These are phyloP conservation scores for Palaemon carinicauda DNA, from an alignment of 1,140 invertebrate species.

Conservation along the genomic window DNA sequence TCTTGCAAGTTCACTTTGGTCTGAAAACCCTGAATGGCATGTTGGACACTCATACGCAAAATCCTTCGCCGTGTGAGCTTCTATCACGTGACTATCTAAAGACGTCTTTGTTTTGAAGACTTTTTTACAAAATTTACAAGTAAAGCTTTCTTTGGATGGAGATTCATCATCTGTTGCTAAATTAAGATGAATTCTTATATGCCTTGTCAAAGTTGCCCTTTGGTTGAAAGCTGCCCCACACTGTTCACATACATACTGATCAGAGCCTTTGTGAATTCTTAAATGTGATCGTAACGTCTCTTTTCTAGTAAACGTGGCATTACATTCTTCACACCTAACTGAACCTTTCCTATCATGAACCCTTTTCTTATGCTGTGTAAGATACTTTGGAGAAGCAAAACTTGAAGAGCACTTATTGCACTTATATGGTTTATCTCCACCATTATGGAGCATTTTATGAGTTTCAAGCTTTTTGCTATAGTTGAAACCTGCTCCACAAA, in stretches of 20 bases:
- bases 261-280: conserved; percentile 72
- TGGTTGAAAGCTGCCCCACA: conserved; percentile 48
- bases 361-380: conserved; percentile 57
- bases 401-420: conserved; percentile 59
- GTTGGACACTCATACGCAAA: not conserved
- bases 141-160: not conserved
- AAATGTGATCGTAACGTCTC: conserved; percentile 72
- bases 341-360: conserved; percentile 63
- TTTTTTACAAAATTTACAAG: not conserved
- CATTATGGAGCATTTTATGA: conserved; percentile 86
- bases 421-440: conserved; percentile 63
- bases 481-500: conserved; percentile 81
- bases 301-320: conserved; percentile 71
- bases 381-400: conserved; percentile 62
- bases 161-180: not conserved
- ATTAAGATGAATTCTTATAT: conserved; percentile 25
- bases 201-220: conserved; percentile 44
- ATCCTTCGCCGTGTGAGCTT: not conserved
- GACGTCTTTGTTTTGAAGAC: not conserved
- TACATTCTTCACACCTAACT: conserved; percentile 57
- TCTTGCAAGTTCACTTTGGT: not conserved
- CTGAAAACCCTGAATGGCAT: not conserved
- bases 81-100: not conserved
- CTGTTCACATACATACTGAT: conserved; percentile 61
- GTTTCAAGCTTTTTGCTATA: conserved; percentile 92